A percentile compares a stretch with the other conserved stretches of the same genome.
phyloP scores from a whole-genome alignment of 2,113 vertebrate genomes.

The Microtus pennsylvanicus region DNA sequence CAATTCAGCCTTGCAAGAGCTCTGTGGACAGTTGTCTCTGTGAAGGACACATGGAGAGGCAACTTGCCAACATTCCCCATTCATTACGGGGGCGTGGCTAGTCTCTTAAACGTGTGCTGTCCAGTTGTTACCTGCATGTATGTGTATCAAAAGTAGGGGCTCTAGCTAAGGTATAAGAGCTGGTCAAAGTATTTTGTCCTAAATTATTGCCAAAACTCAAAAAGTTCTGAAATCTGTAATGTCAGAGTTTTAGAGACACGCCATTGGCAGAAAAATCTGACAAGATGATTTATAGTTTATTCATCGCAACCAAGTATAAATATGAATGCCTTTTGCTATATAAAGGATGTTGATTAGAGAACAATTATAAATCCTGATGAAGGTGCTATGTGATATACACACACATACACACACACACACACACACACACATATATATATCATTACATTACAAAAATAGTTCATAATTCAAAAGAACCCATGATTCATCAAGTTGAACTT shows the following conservation, averaged over 20 bases:
- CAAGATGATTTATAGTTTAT: not conserved
- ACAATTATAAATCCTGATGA: not conserved
- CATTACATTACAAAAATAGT: not conserved
- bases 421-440: not conserved
- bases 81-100: not conserved
- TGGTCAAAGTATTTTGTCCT: not conserved
- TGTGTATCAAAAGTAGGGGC: not conserved
- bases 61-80: not conserved
- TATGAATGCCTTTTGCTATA: not conserved
- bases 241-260: not conserved
- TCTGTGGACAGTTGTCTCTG: not conserved
- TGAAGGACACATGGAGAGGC: not conserved
- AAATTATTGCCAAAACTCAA: not conserved
- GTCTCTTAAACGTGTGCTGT: not conserved
- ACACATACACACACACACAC: not conserved
- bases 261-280: not conserved
- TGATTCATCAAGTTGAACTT: not conserved
- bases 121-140: not conserved
- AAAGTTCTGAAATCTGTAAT: not conserved
- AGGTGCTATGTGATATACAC: not conserved
- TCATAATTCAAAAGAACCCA: not conserved
- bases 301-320: not conserved
- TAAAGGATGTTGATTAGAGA: not conserved
- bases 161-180: not conserved
- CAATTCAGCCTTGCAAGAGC: not conserved